phyloP scores from a whole-genome alignment of 2,797 vertebrate species.

The Leptoclinus maculatus region DNA sequence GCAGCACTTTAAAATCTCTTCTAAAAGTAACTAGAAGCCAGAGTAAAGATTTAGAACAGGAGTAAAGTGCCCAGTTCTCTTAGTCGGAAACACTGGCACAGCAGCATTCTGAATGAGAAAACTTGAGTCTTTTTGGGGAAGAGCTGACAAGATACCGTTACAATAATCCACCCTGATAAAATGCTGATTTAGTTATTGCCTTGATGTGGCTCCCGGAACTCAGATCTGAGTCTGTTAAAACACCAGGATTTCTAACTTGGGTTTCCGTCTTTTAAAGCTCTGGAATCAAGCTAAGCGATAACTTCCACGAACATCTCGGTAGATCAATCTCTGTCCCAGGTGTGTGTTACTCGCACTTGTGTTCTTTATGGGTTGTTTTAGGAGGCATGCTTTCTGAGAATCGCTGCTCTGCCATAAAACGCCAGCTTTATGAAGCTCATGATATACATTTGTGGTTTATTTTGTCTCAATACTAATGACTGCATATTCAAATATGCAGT shows the following conservation, averaged over 20 bases:
- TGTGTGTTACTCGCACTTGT: background rate
- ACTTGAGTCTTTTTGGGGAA: background rate
- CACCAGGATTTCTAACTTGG: background rate
- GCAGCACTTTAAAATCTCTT: background rate
- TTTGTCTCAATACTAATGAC: constrained; percentile 1
- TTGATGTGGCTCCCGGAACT: background rate
- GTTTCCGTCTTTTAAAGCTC: background rate
- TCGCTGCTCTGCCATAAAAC: constrained; percentile 10
- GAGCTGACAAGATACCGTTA: background rate
- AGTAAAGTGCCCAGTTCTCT: background rate
- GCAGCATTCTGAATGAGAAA: background rate
- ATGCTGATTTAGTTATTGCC: background rate
- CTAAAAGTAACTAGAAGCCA: background rate
- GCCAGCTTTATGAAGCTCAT: constrained; percentile 2
- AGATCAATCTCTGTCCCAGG: background rate
- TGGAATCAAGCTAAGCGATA: background rate
- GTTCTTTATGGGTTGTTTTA: constrained; percentile 1
- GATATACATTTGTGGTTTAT: background rate
- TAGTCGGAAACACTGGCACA: background rate
- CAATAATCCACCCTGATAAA: background rate
- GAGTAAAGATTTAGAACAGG: background rate
- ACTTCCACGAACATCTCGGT: background rate
- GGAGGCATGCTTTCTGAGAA: background rate
- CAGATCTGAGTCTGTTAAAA: background rate
- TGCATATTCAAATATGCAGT: background rate